Base-by-base conservation (phyloP, 2,797 vertebrate genomes). In the Pristis pectinata region DNA sequence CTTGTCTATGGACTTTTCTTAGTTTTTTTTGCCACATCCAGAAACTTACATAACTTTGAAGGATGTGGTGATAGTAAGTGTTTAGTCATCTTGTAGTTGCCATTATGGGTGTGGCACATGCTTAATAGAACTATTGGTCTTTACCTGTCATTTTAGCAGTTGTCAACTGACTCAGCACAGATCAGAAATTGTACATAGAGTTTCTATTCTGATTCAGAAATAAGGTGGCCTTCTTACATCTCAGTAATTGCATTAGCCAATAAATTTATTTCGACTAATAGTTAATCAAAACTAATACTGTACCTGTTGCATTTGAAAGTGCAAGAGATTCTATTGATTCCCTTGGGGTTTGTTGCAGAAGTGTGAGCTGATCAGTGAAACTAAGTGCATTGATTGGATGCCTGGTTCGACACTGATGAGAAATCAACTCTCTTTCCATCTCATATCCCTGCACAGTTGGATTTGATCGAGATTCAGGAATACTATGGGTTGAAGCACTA, bases 301-400 rank as follows among this genome's bases (percentile, higher is more conserved):
- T 97, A 99, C 98, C 99, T 98, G 98, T 98, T 17, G 98, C 96
- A 2, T 98, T 99, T 59, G 99, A 98, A 95, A 99, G 96, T 0
- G 98, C 98, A 72, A 99, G 97, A 0, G 99, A 99, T 96, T 99
- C 99, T 97, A 99, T 98, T 95, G 99, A 99, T 83, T 98, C 99
- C 0, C 97, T 97, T 0, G 99, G 99, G 0, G 99, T 99, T 96
- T 98, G 99, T 96, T 99, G 98, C 0, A 98, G 97, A 17, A 98
- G 98, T 0, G 98, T 99, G 96, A 99, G 97, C 95, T 98, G 98
- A 96, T 99, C 98, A 0, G 97, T 96, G 95, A 99, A 99, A 95
- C 97, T 98, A 97, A 99, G 98, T 96, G 98, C 98, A 44, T 97
- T 99, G 96, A 99, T 98, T 64, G 98, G 99, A 96, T 98, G 98